Evolutionary conservation across 1,140 invertebrate genomes (phyloP), one percentile per base, ranked within the genome.

Genomic region (Drosophila subobscura): DNA sequence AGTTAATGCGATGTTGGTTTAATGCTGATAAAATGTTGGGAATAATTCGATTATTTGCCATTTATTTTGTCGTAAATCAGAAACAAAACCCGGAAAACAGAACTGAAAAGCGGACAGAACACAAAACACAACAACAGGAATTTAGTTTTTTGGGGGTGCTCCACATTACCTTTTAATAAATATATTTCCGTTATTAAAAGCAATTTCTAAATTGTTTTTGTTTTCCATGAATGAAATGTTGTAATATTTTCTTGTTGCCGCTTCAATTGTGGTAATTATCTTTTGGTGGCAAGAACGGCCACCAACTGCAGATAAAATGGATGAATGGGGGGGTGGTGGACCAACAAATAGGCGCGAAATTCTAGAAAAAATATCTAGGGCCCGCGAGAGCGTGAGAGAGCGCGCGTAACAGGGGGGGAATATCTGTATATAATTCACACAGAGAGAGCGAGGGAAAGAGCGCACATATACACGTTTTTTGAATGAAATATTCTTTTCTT

Each of bases 151-250:
- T 20, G 16, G 16, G 44, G 49, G 44, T 14, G 33, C n/a, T 10
- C 25, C 45, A 72, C 67, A 58, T 85, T 91, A 91, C 90, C 90
- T 91, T 91, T 91, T 91, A 74, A 89, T 91, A 89, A 91, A 91
- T 70, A 91, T 90, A 91, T 91, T 91, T 79, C 90, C 90, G 84
- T 91, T 91, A 90, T 91, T 91, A 89, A 91, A 91, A 63, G 90
- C 90, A 81, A 91, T 91, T 86, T 91, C 90, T 74, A 91, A 80
- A 78, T 91, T 90, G 66, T 90, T 91, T 91, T 91, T 90, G 79
- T 91, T 91, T 90, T 89, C 90, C 90, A 91, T 91, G 88, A 90
- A 90, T 89, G 84, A 88, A 73, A 66, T 37, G 33, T 37, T 37
- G 33, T 37, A 4, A 46, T 64, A 63, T 76, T 65, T 42, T 76